phyloP scores from a whole-genome alignment of 2,113 vertebrate species.

The Burhinus oedicnemus region DNA sequence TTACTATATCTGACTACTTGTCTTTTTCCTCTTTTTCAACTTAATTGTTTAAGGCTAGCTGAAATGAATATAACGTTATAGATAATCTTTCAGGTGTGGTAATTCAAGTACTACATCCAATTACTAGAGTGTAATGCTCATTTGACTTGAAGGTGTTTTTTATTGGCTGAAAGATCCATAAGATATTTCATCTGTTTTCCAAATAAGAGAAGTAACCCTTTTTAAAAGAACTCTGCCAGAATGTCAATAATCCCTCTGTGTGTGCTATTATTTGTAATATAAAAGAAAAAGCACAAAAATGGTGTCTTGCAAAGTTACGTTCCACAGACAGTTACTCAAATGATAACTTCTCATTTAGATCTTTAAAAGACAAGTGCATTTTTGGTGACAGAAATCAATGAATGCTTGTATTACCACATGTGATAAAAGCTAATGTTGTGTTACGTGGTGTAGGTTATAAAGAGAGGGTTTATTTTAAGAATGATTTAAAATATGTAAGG shows the following conservation, averaged over 20 bases:
- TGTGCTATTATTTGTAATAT: not conserved
- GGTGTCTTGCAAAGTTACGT: not conserved
- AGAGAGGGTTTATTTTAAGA: not conserved
- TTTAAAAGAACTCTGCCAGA: not conserved
- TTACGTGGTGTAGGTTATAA: not conserved
- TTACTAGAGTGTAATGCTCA: not conserved
- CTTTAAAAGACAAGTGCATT: not conserved
- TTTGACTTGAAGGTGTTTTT: not conserved
- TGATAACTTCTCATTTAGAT: not conserved
- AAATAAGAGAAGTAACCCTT: not conserved
- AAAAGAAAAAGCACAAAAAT: not conserved
- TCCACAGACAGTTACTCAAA: not conserved
- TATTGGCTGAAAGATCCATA: not conserved
- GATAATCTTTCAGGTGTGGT: not conserved
- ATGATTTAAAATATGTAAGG: not conserved
- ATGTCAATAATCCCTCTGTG: not conserved
- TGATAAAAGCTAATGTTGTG: not conserved
- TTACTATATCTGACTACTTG: not conserved
- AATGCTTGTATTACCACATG: not conserved
- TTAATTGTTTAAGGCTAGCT: not conserved
- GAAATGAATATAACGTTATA: not conserved
- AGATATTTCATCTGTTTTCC: not conserved
- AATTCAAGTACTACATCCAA: not conserved
- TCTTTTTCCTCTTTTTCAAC: not conserved
- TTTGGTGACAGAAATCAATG: not conserved